Evolutionary conservation across 2,797 vertebrate species (phyloP), one percentile per base, ranked within the genome.

Genomic region (Thripadectes ignobilis): DNA sequence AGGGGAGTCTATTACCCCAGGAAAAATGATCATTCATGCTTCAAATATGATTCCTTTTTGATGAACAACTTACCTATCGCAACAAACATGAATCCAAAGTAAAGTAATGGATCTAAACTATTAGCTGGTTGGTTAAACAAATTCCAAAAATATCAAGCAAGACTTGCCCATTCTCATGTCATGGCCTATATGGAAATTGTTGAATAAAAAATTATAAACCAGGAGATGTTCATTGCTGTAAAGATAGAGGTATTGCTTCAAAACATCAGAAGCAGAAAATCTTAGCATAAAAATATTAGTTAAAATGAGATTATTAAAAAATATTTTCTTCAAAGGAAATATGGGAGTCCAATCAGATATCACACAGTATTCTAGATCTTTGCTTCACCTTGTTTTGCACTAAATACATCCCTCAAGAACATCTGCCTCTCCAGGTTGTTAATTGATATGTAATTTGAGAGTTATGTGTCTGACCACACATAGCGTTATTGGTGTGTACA

Each of bases 11-110:
- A 87, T 92, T 96, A 87, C 73, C 43, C 46, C n/a, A 67, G 82
- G 66, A 95, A 92, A 97, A 96, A 94, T 51, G n/a, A 89, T 91
- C 63, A 82, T 79, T 86, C 43, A 7, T 93, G n/a, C 78, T 96
- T 94, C 62, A 93, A 29, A 89, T 2, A 8, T 58, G 6, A 74
- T 65, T 54, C 18, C 14, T 39, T 74, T 75, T 49, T 73, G 19
- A 54, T 17, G 89, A 51, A 81, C 18, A 57, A 19, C 51, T 77
- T 58, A 71, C 38, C 27, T 81, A 59, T 45, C 48, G 26, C 20
- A 65, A 85, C 14, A 84, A 66, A 49, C 32, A 45, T 23, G 10
- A 54, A 85, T 68, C 46, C 24, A 87, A 89, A 68, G 10, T 65
- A 81, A 83, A 83, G 8, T 15, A 57, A 71, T 45, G 4, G 38